Evolutionary conservation across 2,113 vertebrate species (phyloP).

Genomic region (Boulengeromyrus knoepffleri): DNA sequence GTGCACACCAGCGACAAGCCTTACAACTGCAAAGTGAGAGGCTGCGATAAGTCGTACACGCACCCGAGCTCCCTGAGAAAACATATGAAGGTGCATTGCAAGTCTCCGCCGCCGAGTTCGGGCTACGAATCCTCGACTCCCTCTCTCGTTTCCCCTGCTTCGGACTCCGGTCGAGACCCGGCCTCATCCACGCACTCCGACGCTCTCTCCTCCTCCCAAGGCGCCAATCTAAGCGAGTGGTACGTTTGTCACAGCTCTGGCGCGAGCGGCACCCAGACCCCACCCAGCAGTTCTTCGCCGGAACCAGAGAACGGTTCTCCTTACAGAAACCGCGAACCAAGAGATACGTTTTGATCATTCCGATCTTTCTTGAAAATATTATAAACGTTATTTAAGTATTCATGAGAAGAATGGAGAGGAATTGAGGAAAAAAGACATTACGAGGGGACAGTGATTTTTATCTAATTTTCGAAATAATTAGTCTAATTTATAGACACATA

Average conservation of each 20-base stretch:
- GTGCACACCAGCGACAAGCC: conserved; percentile 99
- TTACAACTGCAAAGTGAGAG: conserved; percentile 97
- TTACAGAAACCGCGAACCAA: conserved; percentile 53
- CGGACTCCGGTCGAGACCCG: conserved; percentile 81
- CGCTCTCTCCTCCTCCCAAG: conserved; percentile 66
- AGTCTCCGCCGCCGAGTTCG: conserved; percentile 89
- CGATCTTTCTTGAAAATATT: neutral
- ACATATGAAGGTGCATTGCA: conserved; percentile 98
- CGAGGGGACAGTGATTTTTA: conserved; percentile 1
- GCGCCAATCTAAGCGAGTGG: conserved; percentile 90
- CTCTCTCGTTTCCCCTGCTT: conserved; percentile 83
- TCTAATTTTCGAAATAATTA: conserved; percentile 22
- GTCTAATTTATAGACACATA: conserved; percentile 31
- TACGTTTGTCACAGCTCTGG: conserved; percentile 86
- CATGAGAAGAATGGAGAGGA: neutral
- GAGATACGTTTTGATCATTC: conserved; percentile 53
- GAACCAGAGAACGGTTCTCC: conserved; percentile 56
- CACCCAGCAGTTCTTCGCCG: conserved; percentile 59
- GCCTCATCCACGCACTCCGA: conserved; percentile 67
- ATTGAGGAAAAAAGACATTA: neutral
- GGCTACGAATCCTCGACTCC: conserved; percentile 91
- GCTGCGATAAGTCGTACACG: conserved; percentile 98
- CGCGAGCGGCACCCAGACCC: conserved; percentile 60
- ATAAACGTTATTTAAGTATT: neutral
- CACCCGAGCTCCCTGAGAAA: conserved; percentile 96